phyloP scores from a whole-genome alignment of 2,888 invertebrate species.

The Pristionchus exspectatus region DNA sequence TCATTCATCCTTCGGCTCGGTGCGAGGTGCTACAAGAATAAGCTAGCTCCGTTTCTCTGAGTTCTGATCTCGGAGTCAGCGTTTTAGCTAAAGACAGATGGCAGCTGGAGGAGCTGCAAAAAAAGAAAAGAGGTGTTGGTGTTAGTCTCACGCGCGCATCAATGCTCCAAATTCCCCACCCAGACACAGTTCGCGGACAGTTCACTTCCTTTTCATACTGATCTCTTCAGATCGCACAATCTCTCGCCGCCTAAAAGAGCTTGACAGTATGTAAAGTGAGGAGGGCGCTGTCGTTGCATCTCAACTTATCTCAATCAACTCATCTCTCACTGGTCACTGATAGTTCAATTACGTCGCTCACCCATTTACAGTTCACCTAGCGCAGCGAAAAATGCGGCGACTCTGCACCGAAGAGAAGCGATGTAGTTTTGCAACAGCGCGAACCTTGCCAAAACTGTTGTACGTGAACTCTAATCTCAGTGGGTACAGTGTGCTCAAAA shows the following conservation, averaged over 20 bases:
- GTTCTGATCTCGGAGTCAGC: too few relatives aligned
- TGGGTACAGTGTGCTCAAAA: too few relatives aligned
- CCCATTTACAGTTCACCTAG: conserved; percentile 7
- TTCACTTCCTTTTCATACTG: background rate
- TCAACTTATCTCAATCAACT: background rate
- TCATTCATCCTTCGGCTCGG: too few relatives aligned
- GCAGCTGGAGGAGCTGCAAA: background rate
- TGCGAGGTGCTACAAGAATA: too few relatives aligned
- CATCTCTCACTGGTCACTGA: background rate
- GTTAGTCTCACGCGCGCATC: background rate
- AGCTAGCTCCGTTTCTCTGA: too few relatives aligned
- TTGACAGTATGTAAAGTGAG: background rate
- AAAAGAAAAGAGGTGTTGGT: background rate
- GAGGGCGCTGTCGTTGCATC: background rate
- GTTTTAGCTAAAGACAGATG: too few relatives aligned
- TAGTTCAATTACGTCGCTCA: conserved; percentile 2
- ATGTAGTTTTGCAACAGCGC: background rate
- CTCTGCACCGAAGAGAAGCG: background rate
- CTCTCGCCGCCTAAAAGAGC: too few relatives aligned
- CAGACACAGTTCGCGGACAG: background rate
- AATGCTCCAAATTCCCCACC: background rate
- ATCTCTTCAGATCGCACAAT: background rate
- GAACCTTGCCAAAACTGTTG: too few relatives aligned
- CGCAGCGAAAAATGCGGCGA: background rate
- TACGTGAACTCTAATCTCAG: too few relatives aligned